Evolutionary conservation across 2,113 vertebrate genomes (phyloP).

Genomic region (Heloderma charlesbogerti): DNA sequence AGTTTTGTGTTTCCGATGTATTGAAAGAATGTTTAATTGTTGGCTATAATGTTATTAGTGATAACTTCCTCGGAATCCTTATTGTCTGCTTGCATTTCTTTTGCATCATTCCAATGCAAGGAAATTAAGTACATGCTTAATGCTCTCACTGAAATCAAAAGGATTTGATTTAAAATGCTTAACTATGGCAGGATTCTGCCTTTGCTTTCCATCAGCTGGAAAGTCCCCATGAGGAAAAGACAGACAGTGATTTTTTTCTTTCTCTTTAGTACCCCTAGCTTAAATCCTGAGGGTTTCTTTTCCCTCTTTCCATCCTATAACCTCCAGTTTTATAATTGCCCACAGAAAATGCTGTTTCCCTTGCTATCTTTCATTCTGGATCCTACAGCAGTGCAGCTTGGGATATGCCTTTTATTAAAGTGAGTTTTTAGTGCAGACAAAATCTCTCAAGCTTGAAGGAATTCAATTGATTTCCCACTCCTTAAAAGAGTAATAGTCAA

Average conservation of each 20-base stretch:
- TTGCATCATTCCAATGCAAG: not conserved
- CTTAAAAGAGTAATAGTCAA: not conserved
- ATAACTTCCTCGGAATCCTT: too few species aligned
- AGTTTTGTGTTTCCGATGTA: too few species aligned
- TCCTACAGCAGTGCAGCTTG: not conserved
- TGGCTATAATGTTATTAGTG: too few species aligned
- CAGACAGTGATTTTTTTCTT: not conserved
- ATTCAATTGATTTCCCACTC: conserved; percentile 15
- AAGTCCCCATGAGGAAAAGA: not conserved
- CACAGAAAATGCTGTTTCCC: not conserved
- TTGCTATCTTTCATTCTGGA: not conserved
- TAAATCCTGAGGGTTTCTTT: not conserved
- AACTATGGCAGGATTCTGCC: not conserved
- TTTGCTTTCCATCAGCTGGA: not conserved
- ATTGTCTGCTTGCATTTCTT: too few species aligned
- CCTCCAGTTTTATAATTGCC: not conserved
- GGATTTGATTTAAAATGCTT: not conserved
- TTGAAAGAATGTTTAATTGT: too few species aligned
- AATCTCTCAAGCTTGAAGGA: conserved; percentile 11
- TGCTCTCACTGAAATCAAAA: not conserved
- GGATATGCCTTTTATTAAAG: conserved; percentile 15
- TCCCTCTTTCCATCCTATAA: not conserved
- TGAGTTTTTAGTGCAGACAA: not conserved
- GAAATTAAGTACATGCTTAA: not conserved
- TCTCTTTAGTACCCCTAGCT: not conserved